Percentiles rank a stretch among this genome's conserved stretches.
phyloP scores from a whole-genome alignment of 2,888 invertebrate genomes.

The Rhamnusium bicolor region DNA sequence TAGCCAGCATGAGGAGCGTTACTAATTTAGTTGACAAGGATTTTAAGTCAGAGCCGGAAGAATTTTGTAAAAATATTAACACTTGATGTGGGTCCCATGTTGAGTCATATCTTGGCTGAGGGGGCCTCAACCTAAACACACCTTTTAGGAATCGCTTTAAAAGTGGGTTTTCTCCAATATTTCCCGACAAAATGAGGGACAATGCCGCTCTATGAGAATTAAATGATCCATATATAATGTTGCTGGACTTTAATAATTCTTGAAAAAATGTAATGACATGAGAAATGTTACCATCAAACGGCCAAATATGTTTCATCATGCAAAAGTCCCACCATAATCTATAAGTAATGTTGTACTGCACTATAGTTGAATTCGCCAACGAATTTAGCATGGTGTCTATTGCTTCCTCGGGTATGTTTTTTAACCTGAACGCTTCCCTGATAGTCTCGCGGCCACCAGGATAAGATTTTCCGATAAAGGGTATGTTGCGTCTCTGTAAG shows the following conservation, averaged over 20 bases:
- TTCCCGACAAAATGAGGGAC: background rate
- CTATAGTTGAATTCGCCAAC: background rate
- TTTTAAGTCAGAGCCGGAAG: no score
- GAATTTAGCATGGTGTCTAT: background rate
- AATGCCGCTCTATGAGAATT: background rate
- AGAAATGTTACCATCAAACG: background rate
- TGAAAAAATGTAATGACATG: background rate
- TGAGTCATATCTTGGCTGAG: background rate
- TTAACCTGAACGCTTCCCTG: conserved; percentile 19
- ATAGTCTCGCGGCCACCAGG: conserved; percentile 37
- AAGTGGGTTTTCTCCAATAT: background rate
- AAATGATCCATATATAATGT: background rate
- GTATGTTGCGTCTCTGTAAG: conserved; percentile 28
- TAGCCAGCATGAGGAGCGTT: no score
- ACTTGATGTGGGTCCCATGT: background rate
- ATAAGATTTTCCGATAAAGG: conserved; percentile 27
- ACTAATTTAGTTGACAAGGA: no score
- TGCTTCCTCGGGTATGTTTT: background rate
- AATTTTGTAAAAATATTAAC: no score
- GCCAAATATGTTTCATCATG: background rate
- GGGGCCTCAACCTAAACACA: background rate
- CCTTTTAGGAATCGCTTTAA: background rate
- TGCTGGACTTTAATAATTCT: background rate
- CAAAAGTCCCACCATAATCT: background rate
- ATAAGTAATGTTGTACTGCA: background rate